Evolutionary conservation across 2,797 vertebrate species (phyloP), one percentile per base, ranked within the genome.

Genomic region (Schizothorax lantsangensis): DNA sequence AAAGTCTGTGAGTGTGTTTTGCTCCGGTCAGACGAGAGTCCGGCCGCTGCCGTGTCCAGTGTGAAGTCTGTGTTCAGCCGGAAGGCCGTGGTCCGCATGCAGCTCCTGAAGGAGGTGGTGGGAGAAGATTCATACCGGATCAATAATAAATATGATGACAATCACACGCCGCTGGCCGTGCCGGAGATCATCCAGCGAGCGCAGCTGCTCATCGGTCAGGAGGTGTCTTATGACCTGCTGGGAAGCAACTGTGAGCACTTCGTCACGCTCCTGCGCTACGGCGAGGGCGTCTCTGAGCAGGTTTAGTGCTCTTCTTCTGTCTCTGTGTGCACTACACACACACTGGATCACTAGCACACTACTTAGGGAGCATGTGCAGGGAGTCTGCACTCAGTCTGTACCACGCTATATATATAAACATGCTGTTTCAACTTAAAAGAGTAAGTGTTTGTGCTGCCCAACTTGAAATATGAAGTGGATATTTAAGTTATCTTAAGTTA

Each of bases 241-340:
- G 95, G 95, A 87, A 98, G 93, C 72, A 99, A 99, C 95, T 99
- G 98, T 62, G 97, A 99, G 91, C 97, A 99, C 92, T 99, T 99
- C 80, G 98, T 98, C 86, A 99, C 97, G 8, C 90, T 95, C 83
- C 96, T 99, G 72, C 97, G 97, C 85, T 99, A 98, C 0, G 98
- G 98, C 4, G 95, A 97, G 91, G 96, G 93, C 0, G 92, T 97
- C 84, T 98, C 97, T 0, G 95, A 97, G 75, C 98, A 99, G 97
- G 98, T 98, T 47, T 54, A 23, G 52, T 3, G 6, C 72, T 77
- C 21, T 12, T 14, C 40, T 7, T 62, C 23, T n/a, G 15, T 64
- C 23, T 64, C 23, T 75, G 59, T 26, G n/a, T n/a, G n/a, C 14
- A 15, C n/a, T 30, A 14, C 40, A 23, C 6, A 23, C 3, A 12